Evolutionary conservation across 2,797 vertebrate species (phyloP).

Genomic region (Heteromormyrus szaboi): DNA sequence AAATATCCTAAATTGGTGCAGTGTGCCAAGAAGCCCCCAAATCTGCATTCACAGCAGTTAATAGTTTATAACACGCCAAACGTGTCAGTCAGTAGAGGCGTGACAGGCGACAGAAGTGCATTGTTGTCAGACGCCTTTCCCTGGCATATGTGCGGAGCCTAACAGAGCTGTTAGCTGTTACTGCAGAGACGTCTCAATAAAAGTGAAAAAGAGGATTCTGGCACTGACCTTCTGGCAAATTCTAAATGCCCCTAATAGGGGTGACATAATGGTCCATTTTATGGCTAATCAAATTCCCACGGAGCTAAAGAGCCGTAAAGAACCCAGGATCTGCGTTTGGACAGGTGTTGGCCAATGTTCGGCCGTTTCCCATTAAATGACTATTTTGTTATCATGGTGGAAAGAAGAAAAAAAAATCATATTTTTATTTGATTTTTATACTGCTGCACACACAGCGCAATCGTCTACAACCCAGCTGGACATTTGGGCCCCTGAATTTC

Average conservation of each 20-base stretch:
- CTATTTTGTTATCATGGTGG: slow-evolving; percentile 36
- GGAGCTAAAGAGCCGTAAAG: slow-evolving; percentile 48
- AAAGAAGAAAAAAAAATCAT: slow-evolving; percentile 39
- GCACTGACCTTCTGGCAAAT: slow-evolving; percentile 59
- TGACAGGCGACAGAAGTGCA: slow-evolving; percentile 50
- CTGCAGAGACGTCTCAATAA: slow-evolving; percentile 60
- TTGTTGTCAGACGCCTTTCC: slow-evolving; percentile 45
- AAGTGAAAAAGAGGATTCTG: slow-evolving; percentile 46
- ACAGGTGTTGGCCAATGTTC: slow-evolving; percentile 52
- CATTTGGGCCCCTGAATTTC: not conserved
- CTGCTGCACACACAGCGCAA: not conserved
- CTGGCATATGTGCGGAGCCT: slow-evolving; percentile 58
- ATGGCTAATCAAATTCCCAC: slow-evolving; percentile 68
- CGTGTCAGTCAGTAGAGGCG: slow-evolving; percentile 4
- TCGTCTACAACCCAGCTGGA: not conserved
- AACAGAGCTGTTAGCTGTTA: slow-evolving; percentile 59
- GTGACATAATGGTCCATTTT: slow-evolving; percentile 66
- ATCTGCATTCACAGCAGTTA: slow-evolving; percentile 9
- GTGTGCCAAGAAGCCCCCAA: not conserved
- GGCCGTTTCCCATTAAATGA: slow-evolving; percentile 41
- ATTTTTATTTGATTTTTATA: slow-evolving; percentile 13
- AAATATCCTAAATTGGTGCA: not conserved
- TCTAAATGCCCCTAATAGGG: slow-evolving; percentile 58
- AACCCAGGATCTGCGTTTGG: slow-evolving; percentile 41
- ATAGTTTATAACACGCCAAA: slow-evolving; percentile 11